Percentiles rank a stretch among this genome's conserved stretches.
Evolutionary conservation across 2,113 vertebrate species (phyloP).

Genomic region (Podiceps cristatus): DNA sequence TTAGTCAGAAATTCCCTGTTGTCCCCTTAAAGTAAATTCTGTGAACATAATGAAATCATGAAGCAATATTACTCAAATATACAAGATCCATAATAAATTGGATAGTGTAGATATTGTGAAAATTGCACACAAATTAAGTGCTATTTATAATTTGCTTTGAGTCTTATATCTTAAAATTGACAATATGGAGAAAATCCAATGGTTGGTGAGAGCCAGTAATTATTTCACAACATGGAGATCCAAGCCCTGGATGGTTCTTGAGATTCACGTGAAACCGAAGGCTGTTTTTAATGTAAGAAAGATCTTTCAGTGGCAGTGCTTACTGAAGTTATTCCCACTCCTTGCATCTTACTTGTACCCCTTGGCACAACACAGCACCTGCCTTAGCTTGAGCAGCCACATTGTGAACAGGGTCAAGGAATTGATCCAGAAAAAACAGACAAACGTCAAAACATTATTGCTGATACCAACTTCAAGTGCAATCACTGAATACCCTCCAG

Average conservation of each 20-base stretch:
- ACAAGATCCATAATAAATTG: background rate
- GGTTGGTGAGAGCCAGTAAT: background rate
- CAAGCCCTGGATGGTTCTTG: background rate
- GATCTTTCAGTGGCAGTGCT: background rate
- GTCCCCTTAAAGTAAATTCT: background rate
- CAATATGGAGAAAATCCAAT: background rate
- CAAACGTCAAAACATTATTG: background rate
- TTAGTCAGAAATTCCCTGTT: background rate
- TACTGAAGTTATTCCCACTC: background rate
- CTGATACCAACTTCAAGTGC: background rate
- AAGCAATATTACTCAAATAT: background rate
- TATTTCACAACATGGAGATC: background rate
- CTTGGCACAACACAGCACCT: background rate
- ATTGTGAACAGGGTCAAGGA: background rate
- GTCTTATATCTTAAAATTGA: background rate
- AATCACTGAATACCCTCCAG: background rate
- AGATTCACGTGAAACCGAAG: background rate
- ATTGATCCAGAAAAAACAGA: background rate
- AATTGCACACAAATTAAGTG: background rate
- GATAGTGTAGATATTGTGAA: background rate
- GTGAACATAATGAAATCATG: background rate
- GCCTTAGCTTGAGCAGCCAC: conserved; percentile 1
- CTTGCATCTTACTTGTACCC: background rate
- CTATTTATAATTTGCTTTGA: background rate
- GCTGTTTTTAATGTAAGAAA: background rate